Conservation (phyloP, 2,113 vertebrate genomes). For the Periophthalmodon schlosseri region DNA sequence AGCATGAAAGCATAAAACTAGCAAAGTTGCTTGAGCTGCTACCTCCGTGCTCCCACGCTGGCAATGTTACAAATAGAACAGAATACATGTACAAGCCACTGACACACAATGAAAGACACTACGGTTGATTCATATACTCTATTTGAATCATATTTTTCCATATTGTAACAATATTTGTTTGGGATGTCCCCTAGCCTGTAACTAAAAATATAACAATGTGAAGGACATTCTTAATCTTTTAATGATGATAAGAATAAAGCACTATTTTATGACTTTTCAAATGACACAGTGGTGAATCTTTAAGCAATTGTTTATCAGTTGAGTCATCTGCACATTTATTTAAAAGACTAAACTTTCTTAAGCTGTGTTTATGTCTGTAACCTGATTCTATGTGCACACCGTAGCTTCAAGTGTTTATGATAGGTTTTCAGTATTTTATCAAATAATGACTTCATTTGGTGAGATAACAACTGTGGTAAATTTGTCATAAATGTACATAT, state of each 20-base stretch:
- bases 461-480: too few species aligned
- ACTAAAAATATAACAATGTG: not conserved
- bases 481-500: too few species aligned
- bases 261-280: not conserved
- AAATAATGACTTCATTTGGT: too few species aligned
- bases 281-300: not conserved
- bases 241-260: not conserved
- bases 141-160: not conserved
- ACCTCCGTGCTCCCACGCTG: not conserved
- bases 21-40: not conserved
- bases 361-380: not conserved
- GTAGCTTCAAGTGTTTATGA: too few species aligned
- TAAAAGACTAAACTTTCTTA: not conserved
- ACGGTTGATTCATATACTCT: not conserved
- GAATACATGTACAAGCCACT: not conserved
- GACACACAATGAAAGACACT: not conserved
- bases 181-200: not conserved
- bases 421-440: too few species aligned
- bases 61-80: slow-evolving; percentile 1
- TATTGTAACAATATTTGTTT: not conserved
- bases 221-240: not conserved
- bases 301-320: not conserved
- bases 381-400: too few species aligned
- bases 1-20: not conserved
- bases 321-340: not conserved